Percentiles rank a stretch among this genome's conserved stretches.
Evolutionary conservation across 1,140 invertebrate genomes (phyloP).

Genomic region (Lordiphosa mommai): DNA sequence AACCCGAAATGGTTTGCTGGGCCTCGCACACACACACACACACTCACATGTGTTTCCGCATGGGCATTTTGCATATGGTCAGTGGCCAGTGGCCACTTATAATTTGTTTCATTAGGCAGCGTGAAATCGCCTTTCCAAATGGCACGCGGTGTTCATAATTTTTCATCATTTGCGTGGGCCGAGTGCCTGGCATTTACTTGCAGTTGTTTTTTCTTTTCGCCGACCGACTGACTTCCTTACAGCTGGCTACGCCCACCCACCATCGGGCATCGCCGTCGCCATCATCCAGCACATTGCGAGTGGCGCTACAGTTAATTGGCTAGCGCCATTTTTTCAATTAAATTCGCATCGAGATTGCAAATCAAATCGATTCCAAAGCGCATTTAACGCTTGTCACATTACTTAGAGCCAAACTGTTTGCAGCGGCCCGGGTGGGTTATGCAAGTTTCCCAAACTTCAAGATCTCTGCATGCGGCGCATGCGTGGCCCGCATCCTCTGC

Average conservation of each 20-base stretch:
- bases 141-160: constrained; percentile 48
- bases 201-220: constrained; percentile 8
- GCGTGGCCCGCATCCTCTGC: constrained; percentile 11
- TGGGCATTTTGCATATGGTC: constrained; percentile 15
- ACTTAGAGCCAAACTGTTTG: constrained; percentile 27
- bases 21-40: not conserved
- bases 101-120: constrained; percentile 74
- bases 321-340: constrained; percentile 58
- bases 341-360: constrained; percentile 67
- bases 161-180: constrained; percentile 51
- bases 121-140: constrained; percentile 61
- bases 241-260: constrained; percentile 46
- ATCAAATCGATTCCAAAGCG: constrained; percentile 69
- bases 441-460: constrained; percentile 43
- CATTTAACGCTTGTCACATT: constrained; percentile 75
- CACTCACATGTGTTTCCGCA: constrained; percentile 44
- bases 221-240: constrained; percentile 74
- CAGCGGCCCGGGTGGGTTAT: constrained; percentile 23
- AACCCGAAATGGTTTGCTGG: no score
- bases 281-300: constrained; percentile 25
- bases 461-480: constrained; percentile 7
- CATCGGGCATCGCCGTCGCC: constrained; percentile 11
- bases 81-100: constrained; percentile 56
- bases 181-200: constrained; percentile 49
- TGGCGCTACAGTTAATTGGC: constrained; percentile 32